Conservation (phyloP, 2,113 vertebrate species). For the Scalopus aquaticus region DNA sequence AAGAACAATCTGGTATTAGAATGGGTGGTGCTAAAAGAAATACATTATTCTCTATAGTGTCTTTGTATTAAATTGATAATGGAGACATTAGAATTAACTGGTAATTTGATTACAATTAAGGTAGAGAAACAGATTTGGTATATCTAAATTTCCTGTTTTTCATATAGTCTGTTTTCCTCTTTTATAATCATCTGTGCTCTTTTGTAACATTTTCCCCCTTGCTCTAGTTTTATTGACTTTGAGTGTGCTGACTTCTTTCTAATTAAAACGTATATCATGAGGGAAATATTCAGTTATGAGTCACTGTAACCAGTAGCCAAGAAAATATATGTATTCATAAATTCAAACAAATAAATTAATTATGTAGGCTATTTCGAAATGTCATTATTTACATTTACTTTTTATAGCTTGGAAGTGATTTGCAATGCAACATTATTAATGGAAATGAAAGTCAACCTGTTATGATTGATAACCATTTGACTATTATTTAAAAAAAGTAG, state of each 20-base stretch:
- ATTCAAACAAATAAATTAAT: conserved; percentile 49
- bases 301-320: conserved; percentile 5
- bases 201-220: neutral
- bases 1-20: neutral
- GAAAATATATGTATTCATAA: conserved; percentile 54
- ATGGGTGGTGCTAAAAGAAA: neutral
- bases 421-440: conserved; percentile 10
- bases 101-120: neutral
- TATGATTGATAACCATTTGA: conserved; percentile 6
- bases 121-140: conserved; percentile 33
- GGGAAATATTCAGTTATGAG: conserved; percentile 19
- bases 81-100: neutral
- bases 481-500: neutral
- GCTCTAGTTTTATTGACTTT: conserved; percentile 35
- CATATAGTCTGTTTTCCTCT: neutral
- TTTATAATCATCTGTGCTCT: conserved; percentile 6
- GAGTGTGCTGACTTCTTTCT: conserved; percentile 20
- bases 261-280: conserved; percentile 48
- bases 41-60: neutral
- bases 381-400: conserved; percentile 45
- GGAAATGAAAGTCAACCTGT: conserved; percentile 13
- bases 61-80: conserved; percentile 16
- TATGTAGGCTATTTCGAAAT: neutral
- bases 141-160: conserved; percentile 37
- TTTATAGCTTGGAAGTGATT: conserved; percentile 35